These are phyloP conservation scores for Lepisosteus osseus DNA, from an alignment of 2,113 vertebrate species.

Conservation along the genomic window DNA sequence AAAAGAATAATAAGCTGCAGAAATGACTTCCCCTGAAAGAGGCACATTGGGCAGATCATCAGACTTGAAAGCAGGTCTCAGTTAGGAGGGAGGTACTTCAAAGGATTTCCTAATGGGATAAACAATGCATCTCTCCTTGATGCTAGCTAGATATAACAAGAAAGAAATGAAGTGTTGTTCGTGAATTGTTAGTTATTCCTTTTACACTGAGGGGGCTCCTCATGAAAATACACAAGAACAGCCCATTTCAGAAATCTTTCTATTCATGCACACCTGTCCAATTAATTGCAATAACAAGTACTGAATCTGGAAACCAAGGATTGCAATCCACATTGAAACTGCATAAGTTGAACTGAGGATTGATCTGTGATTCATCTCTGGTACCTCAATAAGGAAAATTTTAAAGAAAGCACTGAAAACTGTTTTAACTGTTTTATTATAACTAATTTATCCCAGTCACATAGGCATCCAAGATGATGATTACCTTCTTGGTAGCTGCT, in stretches of 20 bases:
- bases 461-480: slow-evolving; percentile 6
- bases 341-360: neutral
- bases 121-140: neutral
- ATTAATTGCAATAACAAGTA: slow-evolving; percentile 11
- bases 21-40: neutral
- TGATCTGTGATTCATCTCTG: no score
- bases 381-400: no score
- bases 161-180: neutral
- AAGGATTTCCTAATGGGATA: slow-evolving; percentile 4
- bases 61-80: slow-evolving; percentile 3
- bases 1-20: slow-evolving; percentile 1
- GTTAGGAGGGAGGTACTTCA: neutral
- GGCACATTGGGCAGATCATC: neutral
- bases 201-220: neutral
- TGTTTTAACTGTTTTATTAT: neutral
- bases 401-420: no score
- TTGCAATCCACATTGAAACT: neutral
- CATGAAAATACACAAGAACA: neutral
- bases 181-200: neutral
- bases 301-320: neutral
- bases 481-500: slow-evolving; percentile 4
- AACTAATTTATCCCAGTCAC: neutral
- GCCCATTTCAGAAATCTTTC: neutral
- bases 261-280: neutral
- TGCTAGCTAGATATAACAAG: neutral